Percentiles rank a stretch among this genome's conserved stretches.
phyloP scores from a whole-genome alignment of 1,140 invertebrate genomes.

The Campoletis sonorensis region DNA sequence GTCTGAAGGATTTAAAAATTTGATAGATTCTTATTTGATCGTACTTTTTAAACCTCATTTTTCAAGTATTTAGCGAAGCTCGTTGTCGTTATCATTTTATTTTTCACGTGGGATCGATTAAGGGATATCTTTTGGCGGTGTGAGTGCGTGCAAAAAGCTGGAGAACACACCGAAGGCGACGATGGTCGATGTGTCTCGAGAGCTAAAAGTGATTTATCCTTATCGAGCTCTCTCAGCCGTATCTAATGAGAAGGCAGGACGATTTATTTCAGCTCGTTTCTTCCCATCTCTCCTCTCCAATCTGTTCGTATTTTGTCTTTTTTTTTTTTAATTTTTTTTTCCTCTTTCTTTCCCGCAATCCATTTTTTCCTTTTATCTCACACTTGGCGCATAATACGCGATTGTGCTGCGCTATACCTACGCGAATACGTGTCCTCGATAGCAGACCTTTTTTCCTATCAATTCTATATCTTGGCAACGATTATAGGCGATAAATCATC shows the following conservation, averaged over 20 bases:
- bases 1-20: no score
- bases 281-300: constrained; percentile 27
- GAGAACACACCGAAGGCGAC: constrained; percentile 31
- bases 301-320: constrained; percentile 15
- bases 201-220: constrained; percentile 45
- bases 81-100: constrained; percentile 2
- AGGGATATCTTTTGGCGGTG: constrained; percentile 15
- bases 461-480: no score
- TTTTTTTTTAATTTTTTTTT: background rate
- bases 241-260: constrained; percentile 50
- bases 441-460: no score
- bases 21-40: background rate
- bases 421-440: no score
- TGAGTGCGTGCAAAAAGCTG: background rate
- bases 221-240: constrained; percentile 43
- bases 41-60: background rate
- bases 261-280: constrained; percentile 49
- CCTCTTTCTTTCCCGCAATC: background rate
- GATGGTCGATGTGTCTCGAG: constrained; percentile 41
- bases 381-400: background rate
- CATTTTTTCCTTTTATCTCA: background rate
- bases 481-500: no score
- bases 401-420: background rate
- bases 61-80: background rate
- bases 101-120: constrained; percentile 5